Evolutionary conservation across 2,888 invertebrate genomes (phyloP), one percentile per base, ranked within the genome.

Genomic region (Epicampocera succincta): DNA sequence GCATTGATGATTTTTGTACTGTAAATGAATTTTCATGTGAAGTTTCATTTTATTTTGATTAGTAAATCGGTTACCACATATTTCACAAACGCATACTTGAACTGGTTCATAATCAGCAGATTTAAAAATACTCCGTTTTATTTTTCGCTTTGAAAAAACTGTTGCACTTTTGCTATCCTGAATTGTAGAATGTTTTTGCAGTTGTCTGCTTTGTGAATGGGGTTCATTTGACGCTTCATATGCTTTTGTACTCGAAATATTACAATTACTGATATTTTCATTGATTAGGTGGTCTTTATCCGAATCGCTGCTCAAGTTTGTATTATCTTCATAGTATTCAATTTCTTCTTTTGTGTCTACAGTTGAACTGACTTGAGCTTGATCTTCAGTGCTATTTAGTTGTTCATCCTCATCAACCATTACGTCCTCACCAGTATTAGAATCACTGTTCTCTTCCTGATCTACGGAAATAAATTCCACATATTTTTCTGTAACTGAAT

Each of bases 21-120:
- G 85, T 3, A 84, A 84, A 81, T 87, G 87, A n/a, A 85, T 84
- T 79, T 85, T 85, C 85, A 86, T 85, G 54, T 87, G 87, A 19
- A 83, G 82, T 61, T 84, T 86, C 8, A 86, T 77, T 1, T 84
- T 12, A 17, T 84, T 84, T 4, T 80, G 82, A 38, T 84, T 86
- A 1, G 77, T 74, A 68, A 86, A 87, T 8, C 84, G 83, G 84
- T 86, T 87, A 0, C 86, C 85, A 63, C 87, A 87, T 13, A 86
- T 56, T 11, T 85, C 81, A 66, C 87, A 87, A 40, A 80, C 58
- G 44, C 17, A 74, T n/a, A 71, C 12, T 25, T 66, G 33, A 1
- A 40, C 40, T 21, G 11, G 13, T 6, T 19, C 19, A 38, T 11
- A 2, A 0, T 11, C 17, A 3, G 17, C 0, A 40, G 46, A 21